Evolutionary conservation across 2,113 vertebrate species (phyloP).

Genomic region (Paramisgurnus dabryanus): DNA sequence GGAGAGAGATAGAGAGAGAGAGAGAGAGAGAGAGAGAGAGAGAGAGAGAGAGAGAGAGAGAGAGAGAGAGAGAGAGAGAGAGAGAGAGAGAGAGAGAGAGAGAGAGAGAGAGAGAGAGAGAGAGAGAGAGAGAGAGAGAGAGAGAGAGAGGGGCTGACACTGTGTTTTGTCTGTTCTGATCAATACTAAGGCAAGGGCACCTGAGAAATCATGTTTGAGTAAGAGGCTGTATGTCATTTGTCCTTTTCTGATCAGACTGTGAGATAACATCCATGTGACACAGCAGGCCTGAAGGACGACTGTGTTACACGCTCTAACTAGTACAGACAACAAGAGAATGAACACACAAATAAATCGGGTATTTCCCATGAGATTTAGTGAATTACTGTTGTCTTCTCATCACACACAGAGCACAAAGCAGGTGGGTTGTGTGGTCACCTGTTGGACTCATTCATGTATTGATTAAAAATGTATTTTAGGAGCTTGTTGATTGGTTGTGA

Average conservation of each 20-base stretch:
- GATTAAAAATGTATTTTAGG: neutral
- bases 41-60: no score
- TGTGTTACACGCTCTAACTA: conserved; percentile 14
- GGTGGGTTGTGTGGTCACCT: neutral
- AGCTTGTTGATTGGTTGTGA: no score
- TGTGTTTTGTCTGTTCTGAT: conserved; percentile 44
- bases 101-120: no score
- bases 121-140: neutral
- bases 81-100: no score
- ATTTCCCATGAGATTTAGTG: conserved; percentile 8
- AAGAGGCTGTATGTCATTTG: conserved; percentile 48
- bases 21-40: no score
- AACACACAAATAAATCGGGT: neutral
- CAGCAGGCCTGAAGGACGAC: conserved; percentile 38
- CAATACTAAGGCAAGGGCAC: conserved; percentile 69
- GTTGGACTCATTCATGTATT: neutral
- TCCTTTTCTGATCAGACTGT: conserved; percentile 33
- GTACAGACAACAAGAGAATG: conserved; percentile 5
- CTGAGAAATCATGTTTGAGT: conserved; percentile 44
- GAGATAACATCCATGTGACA: conserved; percentile 37
- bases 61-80: no score
- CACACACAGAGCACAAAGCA: neutral
- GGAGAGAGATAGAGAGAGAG: no score
- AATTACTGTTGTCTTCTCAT: conserved; percentile 6
- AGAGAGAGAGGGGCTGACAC: conserved; percentile 17